A percentile compares a stretch with the other conserved stretches of the same genome.
phyloP scores from a whole-genome alignment of 2,797 vertebrate species.

The Phrynocephalus forsythii region DNA sequence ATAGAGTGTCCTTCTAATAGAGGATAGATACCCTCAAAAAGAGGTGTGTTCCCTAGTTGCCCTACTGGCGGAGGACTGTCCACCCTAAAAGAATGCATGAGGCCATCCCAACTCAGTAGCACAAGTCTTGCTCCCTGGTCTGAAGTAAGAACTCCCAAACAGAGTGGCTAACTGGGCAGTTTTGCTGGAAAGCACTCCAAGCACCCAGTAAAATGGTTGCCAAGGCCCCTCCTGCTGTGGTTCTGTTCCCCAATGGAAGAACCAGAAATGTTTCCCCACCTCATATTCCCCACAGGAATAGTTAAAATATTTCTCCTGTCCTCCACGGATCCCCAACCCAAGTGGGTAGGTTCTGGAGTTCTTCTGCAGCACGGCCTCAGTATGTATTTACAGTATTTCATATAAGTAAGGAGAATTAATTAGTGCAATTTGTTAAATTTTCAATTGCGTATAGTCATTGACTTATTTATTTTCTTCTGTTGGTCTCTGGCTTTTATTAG shows the following conservation, averaged over 20 bases:
- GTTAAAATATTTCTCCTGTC: neutral
- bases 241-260: neutral
- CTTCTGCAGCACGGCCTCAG: neutral
- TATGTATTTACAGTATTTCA: neutral
- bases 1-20: too few species aligned
- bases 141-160: neutral
- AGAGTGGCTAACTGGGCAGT: neutral
- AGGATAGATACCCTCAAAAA: neutral
- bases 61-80: too few species aligned
- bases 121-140: neutral
- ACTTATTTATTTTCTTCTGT: too few species aligned
- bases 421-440: neutral
- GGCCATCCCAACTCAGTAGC: neutral
- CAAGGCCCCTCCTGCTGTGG: neutral
- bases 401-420: neutral
- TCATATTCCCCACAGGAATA: neutral
- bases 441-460: neutral
- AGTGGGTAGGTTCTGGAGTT: neutral
- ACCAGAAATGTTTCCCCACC: neutral
- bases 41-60: neutral
- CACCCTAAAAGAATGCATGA: neutral
- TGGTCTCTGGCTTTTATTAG: neutral
- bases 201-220: neutral
- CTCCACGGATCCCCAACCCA: neutral
- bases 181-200: neutral